phyloP scores from a whole-genome alignment of 2,888 invertebrate genomes.

The Chloroclystis v-ata region DNA sequence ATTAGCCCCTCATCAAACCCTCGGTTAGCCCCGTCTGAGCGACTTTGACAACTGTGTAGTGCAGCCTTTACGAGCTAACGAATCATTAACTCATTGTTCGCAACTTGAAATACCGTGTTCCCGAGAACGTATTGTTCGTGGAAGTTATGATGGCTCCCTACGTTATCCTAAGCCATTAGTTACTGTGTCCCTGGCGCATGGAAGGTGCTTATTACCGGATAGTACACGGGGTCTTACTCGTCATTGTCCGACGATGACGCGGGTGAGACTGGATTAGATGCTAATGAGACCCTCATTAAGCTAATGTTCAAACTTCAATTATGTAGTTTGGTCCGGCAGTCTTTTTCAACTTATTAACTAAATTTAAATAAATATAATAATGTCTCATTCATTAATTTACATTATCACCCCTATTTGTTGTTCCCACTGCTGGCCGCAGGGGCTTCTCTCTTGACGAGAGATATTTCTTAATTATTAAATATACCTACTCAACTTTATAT shows the following conservation, averaged over 20 bases:
- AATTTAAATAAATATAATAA: too few species aligned
- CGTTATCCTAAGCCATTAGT: slow-evolving; percentile 62
- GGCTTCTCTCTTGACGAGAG: too few species aligned
- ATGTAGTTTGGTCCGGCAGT: too few species aligned
- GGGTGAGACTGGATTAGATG: too few species aligned
- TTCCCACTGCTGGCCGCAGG: too few species aligned
- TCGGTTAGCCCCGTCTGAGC: slow-evolving; percentile 40
- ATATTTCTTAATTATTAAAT: too few species aligned
- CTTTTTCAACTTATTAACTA: too few species aligned
- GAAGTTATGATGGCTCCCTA: slow-evolving; percentile 66
- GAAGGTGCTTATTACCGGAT: background rate
- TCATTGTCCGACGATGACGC: slow-evolving; percentile 19
- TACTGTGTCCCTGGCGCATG: slow-evolving; percentile 53
- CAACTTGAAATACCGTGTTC: slow-evolving; percentile 59
- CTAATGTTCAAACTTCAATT: too few species aligned
- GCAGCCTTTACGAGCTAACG: slow-evolving; percentile 57
- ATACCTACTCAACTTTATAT: too few species aligned
- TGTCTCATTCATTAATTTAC: too few species aligned
- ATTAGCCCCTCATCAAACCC: slow-evolving; percentile 50
- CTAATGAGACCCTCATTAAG: too few species aligned
- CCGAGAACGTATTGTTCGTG: slow-evolving; percentile 57
- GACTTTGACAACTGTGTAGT: slow-evolving; percentile 54
- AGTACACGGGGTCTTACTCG: background rate
- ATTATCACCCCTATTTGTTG: too few species aligned
- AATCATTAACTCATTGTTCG: slow-evolving; percentile 71